A percentile compares a stretch with the other conserved stretches of the same genome.
Conservation (phyloP, 2,797 vertebrate species). For the Astyanax mexicanus region DNA sequence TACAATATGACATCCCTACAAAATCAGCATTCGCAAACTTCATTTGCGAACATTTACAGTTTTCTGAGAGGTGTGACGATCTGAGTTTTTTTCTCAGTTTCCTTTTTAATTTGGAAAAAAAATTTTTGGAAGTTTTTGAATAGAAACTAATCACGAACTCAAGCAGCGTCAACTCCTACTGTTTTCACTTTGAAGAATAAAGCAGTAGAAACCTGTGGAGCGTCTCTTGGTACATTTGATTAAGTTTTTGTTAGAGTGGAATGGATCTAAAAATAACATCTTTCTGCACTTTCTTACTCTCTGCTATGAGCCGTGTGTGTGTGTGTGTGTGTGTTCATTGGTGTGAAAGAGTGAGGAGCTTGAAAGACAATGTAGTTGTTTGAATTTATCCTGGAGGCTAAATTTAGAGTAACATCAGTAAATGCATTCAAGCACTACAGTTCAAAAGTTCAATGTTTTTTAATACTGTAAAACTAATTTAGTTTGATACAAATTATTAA, state of each 20-base stretch:
- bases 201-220: slow-evolving; percentile 24
- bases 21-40: neutral
- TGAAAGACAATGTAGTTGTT: slow-evolving; percentile 9
- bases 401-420: neutral
- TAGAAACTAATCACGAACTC: slow-evolving; percentile 18
- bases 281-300: neutral
- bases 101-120: neutral
- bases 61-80: neutral
- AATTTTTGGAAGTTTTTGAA: neutral
- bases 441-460: too few relatives aligned
- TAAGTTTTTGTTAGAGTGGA: slow-evolving; percentile 13
- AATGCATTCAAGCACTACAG: too few relatives aligned
- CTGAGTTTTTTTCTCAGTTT: neutral
- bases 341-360: slow-evolving; percentile 8
- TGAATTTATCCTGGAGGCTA: slow-evolving; percentile 6
- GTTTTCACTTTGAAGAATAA: slow-evolving; percentile 22
- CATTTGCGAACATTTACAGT: slow-evolving; percentile 2
- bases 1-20: neutral
- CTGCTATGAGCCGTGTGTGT: slow-evolving; percentile 2
- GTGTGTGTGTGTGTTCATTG: neutral
- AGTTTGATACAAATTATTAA: too few relatives aligned
- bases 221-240: slow-evolving; percentile 6
- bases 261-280: slow-evolving; percentile 19
- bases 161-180: neutral
- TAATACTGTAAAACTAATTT: too few relatives aligned